Evolutionary conservation across 2,888 invertebrate genomes (phyloP).

Genomic region (Epiblema foenella): DNA sequence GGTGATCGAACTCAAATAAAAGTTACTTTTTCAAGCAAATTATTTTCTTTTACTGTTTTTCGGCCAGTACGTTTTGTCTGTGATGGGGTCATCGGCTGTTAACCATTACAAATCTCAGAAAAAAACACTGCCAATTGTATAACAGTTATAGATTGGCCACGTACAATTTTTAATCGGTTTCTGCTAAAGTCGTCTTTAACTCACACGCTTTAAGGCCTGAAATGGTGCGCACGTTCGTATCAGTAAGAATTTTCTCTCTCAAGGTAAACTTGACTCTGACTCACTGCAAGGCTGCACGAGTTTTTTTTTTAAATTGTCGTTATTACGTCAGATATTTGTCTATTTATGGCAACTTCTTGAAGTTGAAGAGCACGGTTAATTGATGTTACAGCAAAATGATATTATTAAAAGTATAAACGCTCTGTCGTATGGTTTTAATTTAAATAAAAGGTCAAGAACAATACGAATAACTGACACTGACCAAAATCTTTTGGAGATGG

Average conservation of each 20-base stretch:
- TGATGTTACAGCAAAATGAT: neutral
- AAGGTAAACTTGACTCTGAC: constrained; percentile 38
- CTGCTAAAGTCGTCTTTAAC: constrained; percentile 7
- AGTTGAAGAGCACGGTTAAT: constrained; percentile 5
- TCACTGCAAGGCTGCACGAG: constrained; percentile 41
- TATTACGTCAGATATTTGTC: constrained; percentile 32
- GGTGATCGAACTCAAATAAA: constrained; percentile 21
- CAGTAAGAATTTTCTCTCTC: constrained; percentile 43
- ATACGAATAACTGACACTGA: no score
- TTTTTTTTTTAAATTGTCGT: constrained; percentile 30
- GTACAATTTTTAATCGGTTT: constrained; percentile 31
- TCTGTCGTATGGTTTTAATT: no score
- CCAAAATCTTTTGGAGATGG: neutral
- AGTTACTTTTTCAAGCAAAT: constrained; percentile 35
- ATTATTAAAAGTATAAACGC: neutral
- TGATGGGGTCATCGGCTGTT: constrained; percentile 41
- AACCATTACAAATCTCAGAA: constrained; percentile 41
- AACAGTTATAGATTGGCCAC: constrained; percentile 42
- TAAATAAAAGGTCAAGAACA: neutral
- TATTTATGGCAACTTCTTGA: constrained; percentile 23
- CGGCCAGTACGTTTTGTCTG: constrained; percentile 33
- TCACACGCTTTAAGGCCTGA: neutral
- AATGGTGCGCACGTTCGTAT: constrained; percentile 5
- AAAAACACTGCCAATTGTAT: constrained; percentile 43
- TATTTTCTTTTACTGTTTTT: constrained; percentile 38